Conservation (phyloP, 2,797 vertebrate genomes). For the Hydrophis major region DNA sequence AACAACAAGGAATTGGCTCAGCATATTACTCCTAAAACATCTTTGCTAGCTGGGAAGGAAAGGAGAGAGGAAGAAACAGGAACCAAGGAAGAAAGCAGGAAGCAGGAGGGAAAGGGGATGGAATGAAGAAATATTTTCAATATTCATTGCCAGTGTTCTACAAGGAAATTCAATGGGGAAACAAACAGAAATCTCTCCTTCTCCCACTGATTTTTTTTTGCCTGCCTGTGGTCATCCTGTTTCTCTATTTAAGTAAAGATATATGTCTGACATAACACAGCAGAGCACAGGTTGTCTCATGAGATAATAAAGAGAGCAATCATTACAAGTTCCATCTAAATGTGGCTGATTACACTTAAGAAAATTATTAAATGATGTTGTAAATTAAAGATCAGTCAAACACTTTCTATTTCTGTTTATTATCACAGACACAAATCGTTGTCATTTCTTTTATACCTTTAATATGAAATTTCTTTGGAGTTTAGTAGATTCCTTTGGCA, state of each 20-base stretch:
- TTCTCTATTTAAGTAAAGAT: background rate
- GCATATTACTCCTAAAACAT: background rate
- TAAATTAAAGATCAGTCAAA: constrained; percentile 55
- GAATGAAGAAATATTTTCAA: background rate
- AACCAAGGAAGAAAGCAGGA: background rate
- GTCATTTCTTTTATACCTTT: constrained; percentile 34
- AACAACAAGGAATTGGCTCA: background rate
- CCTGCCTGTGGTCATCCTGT: background rate
- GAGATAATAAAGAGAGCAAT: constrained; percentile 66
- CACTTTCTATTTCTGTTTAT: constrained; percentile 33
- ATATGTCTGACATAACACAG: background rate
- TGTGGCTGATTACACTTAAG: constrained; percentile 61
- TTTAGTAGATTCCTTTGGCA: background rate
- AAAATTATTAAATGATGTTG: constrained; percentile 46
- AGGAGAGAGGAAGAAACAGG: background rate
- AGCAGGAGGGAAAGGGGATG: rapidly evolving
- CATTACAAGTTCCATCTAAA: constrained; percentile 53
- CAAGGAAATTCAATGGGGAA: background rate
- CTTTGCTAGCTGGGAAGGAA: background rate
- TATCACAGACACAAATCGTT: constrained; percentile 16
- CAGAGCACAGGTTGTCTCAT: background rate
- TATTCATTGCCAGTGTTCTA: background rate
- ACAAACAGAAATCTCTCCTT: background rate
- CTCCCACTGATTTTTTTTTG: background rate
- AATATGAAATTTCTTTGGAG: background rate